phyloP scores from a whole-genome alignment of 2,888 invertebrate species.

The Dynastes grantii region DNA sequence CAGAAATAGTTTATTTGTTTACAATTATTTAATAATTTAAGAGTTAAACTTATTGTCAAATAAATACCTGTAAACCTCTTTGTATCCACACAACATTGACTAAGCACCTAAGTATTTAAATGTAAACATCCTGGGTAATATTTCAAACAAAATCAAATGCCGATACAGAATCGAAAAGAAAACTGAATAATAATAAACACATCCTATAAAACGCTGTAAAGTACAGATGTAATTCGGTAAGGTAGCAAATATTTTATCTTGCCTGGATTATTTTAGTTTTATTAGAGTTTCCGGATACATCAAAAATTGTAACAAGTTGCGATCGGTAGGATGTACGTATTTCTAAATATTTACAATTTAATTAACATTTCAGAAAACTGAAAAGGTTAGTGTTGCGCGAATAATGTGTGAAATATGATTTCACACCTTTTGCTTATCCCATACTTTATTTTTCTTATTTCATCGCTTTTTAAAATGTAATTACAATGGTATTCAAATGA shows the following conservation, averaged over 20 bases:
- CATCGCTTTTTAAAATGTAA: too few species aligned
- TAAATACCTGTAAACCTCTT: neutral
- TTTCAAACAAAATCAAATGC: conserved; percentile 26
- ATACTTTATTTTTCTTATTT: too few species aligned
- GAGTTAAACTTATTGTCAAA: conserved; percentile 6
- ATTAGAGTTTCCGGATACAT: conserved; percentile 8
- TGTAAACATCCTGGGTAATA: conserved; percentile 29
- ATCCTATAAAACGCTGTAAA: neutral
- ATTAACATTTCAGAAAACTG: too few species aligned
- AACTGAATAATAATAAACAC: conserved; percentile 10
- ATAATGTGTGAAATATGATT: too few species aligned
- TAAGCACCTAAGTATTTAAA: neutral
- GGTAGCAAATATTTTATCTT: conserved; percentile 1
- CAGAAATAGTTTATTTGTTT: too few species aligned
- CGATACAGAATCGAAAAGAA: neutral
- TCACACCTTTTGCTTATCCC: too few species aligned
- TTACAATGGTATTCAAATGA: too few species aligned
- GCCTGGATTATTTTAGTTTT: neutral
- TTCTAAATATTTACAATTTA: too few species aligned
- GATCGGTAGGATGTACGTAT: too few species aligned
- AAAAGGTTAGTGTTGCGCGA: too few species aligned
- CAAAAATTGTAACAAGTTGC: neutral
- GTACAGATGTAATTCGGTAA: neutral
- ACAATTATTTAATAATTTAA: too few species aligned
- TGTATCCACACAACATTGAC: neutral